Conservation (phyloP, 2,113 vertebrate species). For the Himantopus leucocephalus region DNA sequence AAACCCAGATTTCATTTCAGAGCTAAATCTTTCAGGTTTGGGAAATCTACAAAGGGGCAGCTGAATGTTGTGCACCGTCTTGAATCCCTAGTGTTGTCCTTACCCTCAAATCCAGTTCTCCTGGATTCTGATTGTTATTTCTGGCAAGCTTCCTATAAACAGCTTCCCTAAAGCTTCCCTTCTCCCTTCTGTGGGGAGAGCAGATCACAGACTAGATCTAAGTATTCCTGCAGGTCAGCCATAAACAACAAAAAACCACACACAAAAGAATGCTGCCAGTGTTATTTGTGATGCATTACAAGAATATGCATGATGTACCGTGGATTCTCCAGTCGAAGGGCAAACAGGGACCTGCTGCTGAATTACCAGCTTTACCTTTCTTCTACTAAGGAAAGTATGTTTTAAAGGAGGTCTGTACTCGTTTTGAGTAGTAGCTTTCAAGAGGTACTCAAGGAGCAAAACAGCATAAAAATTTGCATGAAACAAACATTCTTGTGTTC, state of each 20-base stretch:
- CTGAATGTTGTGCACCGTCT: not conserved
- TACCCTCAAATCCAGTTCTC: not conserved
- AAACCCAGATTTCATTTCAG: not conserved
- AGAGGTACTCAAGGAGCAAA: not conserved
- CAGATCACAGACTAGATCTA: not conserved
- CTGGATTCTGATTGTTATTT: not conserved
- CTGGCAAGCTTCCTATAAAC: not conserved
- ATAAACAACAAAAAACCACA: not conserved
- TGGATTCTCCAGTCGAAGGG: not conserved
- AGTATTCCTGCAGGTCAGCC: not conserved
- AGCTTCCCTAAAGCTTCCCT: not conserved
- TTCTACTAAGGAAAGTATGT: not conserved
- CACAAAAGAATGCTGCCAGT: not conserved
- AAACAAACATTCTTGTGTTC: constrained; percentile 18
- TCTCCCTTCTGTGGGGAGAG: not conserved
- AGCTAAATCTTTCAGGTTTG: not conserved
- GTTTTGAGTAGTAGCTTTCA: not conserved
- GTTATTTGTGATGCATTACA: not conserved
- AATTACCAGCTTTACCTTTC: not conserved
- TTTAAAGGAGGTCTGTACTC: not conserved
- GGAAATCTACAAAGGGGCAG: not conserved
- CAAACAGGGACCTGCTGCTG: not conserved
- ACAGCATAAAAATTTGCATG: not conserved
- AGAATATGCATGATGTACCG: not conserved
- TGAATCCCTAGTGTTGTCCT: not conserved